Percentiles rank a stretch among this genome's conserved stretches.
phyloP scores from a whole-genome alignment of 2,888 invertebrate genomes.

The Apodemia zela region DNA sequence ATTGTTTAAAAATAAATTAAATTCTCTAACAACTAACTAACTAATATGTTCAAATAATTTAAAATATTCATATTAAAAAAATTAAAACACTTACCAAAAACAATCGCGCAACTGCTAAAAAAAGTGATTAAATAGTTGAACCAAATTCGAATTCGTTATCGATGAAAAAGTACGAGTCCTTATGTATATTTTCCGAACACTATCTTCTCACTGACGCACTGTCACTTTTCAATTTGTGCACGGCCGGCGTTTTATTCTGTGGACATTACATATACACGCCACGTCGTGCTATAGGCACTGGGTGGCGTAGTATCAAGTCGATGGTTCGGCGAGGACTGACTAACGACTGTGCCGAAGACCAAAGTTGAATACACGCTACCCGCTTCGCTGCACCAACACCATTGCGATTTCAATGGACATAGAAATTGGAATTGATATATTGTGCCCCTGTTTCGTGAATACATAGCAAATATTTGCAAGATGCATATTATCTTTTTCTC shows the following conservation, averaged over 20 bases:
- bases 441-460: not conserved
- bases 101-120: conserved; percentile 51
- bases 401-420: conserved; percentile 44
- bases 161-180: conserved; percentile 48
- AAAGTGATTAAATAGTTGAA: conserved; percentile 23
- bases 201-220: conserved; percentile 67
- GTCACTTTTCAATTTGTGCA: conserved; percentile 58
- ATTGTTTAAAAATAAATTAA: too few species aligned
- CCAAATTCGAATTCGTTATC: conserved; percentile 45
- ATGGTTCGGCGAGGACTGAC: conserved; percentile 63
- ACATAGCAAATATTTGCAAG: not conserved
- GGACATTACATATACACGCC: conserved; percentile 46
- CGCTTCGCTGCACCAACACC: conserved; percentile 43
- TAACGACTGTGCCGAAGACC: conserved; percentile 27
- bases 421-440: conserved; percentile 20
- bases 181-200: conserved; percentile 49
- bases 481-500: not conserved
- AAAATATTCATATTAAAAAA: too few species aligned
- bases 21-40: too few species aligned
- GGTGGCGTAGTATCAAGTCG: conserved; percentile 53
- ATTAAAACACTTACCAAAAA: conserved; percentile 36
- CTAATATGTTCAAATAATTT: too few species aligned
- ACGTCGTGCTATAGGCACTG: conserved; percentile 41
- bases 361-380: conserved; percentile 31
- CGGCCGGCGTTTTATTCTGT: conserved; percentile 51